phyloP scores from a whole-genome alignment of 2,888 invertebrate genomes.

The Harpagoxenus sublaevis region DNA sequence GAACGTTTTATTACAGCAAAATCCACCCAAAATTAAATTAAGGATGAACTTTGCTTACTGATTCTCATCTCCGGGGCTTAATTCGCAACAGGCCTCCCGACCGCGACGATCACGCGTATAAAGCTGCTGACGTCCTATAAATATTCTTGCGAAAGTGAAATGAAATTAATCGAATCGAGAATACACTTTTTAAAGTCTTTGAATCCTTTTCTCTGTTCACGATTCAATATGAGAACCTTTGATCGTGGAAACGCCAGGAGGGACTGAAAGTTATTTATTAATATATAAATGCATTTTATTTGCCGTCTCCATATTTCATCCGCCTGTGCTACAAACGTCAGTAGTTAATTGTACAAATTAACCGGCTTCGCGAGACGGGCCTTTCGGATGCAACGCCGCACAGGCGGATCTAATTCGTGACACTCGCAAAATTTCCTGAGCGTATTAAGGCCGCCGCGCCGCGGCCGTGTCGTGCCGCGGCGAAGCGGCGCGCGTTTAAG shows the following conservation, averaged over 20 bases:
- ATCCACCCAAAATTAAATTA: not conserved
- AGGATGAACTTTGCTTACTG: not conserved
- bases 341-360: conserved; percentile 43
- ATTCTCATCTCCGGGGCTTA: conserved; percentile 8
- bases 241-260: not conserved
- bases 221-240: not conserved
- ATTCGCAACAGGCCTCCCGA: not conserved
- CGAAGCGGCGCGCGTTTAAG: conserved; percentile 18
- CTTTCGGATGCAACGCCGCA: conserved; percentile 17
- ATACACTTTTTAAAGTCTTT: not conserved
- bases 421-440: conserved; percentile 37
- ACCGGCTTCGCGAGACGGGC: not conserved
- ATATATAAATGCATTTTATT: conserved; percentile 1
- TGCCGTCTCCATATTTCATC: not conserved
- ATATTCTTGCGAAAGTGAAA: not conserved
- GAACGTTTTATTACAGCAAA: not conserved
- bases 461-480: too few relatives aligned
- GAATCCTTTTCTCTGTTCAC: too few relatives aligned
- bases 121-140: not conserved
- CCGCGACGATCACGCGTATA: not conserved
- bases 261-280: not conserved
- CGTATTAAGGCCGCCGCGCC: conserved; percentile 22
- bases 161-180: not conserved
- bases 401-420: conserved; percentile 24
- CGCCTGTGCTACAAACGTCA: conserved; percentile 8